Evolutionary conservation across 2,113 vertebrate genomes (phyloP), one percentile per base, ranked within the genome.

Genomic region (Phalacrocorax pelagicus): DNA sequence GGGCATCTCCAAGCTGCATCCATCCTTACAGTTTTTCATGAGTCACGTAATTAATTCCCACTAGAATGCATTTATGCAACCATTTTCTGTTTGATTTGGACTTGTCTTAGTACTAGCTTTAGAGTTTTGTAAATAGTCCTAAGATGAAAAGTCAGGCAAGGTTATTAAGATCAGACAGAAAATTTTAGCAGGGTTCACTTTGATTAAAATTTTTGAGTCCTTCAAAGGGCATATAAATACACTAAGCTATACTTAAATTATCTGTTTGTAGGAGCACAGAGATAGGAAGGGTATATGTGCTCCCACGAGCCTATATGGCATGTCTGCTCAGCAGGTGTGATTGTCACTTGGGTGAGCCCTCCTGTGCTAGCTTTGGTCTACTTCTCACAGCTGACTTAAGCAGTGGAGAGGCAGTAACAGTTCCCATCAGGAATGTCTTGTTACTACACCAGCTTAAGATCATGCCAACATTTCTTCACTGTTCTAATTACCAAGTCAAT

Each of bases 1-100:
- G 84, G 55, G 94, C 89, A 61, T 80, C 71, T 89, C 81, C 58
- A 94, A 94, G 57, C 91, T 87, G 57, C 77, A 81, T 81, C 88
- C 77, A 86, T 88, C 80, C 83, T 84, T 63, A 23, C 2, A 71
- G 82, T 91, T 90, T 74, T n/a, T 75, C n/a, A 18, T 87, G 96
- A 94, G 69, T 97, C 91, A 81, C 3, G 0, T 52, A 65, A 54
- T 84, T 85, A 42, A 54, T 84, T 97, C 66, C 34, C 73, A 69
- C 54, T 58, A 75, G 47, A 89, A 65, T 51, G 73, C 26, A 11
- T 65, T 91, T 94, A 24, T 54, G 49, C 44, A 88, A 63, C 47
- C 78, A 11, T 46, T 18, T 94, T 79, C 20, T 91, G 36, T 94
- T 96, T 92, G 57, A 67, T 62, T 94, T 72, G 70, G 92, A n/a